phyloP scores from a whole-genome alignment of 2,113 vertebrate genomes.

The Panthera uncia region DNA sequence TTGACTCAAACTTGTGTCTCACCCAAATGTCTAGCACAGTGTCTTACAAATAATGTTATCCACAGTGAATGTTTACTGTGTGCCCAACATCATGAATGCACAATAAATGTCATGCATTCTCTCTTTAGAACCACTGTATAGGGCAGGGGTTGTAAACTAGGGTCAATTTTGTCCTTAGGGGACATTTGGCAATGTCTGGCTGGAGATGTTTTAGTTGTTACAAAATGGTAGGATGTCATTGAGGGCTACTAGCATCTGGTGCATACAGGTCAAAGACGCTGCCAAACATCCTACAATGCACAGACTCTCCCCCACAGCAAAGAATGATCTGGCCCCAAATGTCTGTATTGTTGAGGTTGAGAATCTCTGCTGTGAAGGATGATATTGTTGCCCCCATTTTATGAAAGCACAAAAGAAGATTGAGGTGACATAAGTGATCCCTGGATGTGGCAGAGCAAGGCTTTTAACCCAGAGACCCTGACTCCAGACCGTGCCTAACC shows the following conservation, averaged over 20 bases:
- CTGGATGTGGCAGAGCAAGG: no score
- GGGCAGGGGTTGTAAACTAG: not conserved
- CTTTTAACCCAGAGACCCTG: not conserved
- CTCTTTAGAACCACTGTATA: not conserved
- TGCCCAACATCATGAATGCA: not conserved
- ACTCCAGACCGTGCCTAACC: not conserved
- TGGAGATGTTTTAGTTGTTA: not conserved
- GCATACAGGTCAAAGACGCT: not conserved
- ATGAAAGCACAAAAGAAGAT: not conserved
- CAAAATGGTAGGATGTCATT: not conserved
- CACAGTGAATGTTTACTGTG: not conserved
- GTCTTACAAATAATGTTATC: not conserved
- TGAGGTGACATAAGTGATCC: not conserved
- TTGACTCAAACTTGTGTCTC: not conserved
- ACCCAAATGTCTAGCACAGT: not conserved
- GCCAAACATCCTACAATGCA: not conserved
- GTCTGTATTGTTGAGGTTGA: not conserved
- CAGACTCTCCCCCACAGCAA: no score
- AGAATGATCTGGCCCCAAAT: not conserved
- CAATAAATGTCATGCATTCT: no score
- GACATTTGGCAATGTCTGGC: not conserved
- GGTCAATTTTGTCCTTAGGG: not conserved
- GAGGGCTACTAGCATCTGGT: not conserved
- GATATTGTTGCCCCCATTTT: accelerated
- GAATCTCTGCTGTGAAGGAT: not conserved